A percentile compares a stretch with the other conserved stretches of the same genome.
These are phyloP conservation scores for Rhadina sibilatrix DNA, from an alignment of 2,113 vertebrate genomes.

Conservation along the genomic window DNA sequence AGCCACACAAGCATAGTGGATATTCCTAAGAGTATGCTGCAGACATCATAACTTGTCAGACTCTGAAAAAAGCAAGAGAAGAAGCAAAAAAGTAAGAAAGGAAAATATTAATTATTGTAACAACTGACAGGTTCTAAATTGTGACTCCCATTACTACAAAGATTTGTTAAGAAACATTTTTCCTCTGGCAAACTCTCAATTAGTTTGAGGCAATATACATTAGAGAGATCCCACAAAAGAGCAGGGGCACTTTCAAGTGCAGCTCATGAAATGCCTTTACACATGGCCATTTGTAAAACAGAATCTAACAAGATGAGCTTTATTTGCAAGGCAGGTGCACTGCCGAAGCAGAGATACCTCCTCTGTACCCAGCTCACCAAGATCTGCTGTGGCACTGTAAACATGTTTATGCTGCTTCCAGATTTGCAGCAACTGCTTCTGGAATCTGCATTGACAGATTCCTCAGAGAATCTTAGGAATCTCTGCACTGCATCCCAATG, in stretches of 20 bases:
- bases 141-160: background rate
- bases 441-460: background rate
- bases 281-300: background rate
- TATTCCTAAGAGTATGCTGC: slow-evolving; percentile 90
- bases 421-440: background rate
- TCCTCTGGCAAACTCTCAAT: background rate
- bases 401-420: background rate
- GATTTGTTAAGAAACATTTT: background rate
- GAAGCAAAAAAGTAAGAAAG: background rate
- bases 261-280: background rate
- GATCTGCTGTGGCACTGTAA: background rate
- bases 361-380: background rate
- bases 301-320: background rate
- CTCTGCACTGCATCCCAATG: background rate
- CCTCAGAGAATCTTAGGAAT: background rate
- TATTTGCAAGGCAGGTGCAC: background rate
- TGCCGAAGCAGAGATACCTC: background rate
- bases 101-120: background rate
- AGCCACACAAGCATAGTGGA: slow-evolving; percentile 93
- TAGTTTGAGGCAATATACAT: background rate
- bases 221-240: background rate
- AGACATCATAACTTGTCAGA: slow-evolving; percentile 89
- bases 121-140: background rate
- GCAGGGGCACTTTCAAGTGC: background rate
- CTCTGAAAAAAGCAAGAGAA: slow-evolving; percentile 68